These are phyloP conservation scores for Phthorimaea operculella DNA, from an alignment of 1,140 invertebrate genomes.

Conservation along the genomic window DNA sequence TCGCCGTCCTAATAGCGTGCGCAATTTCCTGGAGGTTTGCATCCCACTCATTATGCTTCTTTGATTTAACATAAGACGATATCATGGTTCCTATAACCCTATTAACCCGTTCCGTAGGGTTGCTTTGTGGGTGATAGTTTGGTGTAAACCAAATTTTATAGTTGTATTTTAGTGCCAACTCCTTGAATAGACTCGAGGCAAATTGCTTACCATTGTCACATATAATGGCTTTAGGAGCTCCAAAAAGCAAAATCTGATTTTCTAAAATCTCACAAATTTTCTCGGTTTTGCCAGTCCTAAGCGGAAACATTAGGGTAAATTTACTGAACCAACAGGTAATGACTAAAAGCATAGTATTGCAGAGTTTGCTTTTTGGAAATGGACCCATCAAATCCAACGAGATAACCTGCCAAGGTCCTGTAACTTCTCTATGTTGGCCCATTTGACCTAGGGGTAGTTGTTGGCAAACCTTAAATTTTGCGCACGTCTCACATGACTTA, in stretches of 20 bases:
- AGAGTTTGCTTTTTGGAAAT: conserved; percentile 20
- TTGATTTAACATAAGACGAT: background rate
- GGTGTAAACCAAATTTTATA: background rate
- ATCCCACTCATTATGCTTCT: conserved; percentile 8
- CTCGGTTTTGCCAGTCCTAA: conserved; percentile 15
- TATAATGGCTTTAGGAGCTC: conserved; percentile 14
- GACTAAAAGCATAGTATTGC: conserved; percentile 24
- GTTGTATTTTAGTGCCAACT: conserved; percentile 3
- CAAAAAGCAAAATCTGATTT: conserved; percentile 16
- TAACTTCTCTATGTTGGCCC: conserved; percentile 21
- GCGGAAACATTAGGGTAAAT: conserved; percentile 20
- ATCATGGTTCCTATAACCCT: conserved; percentile 4
- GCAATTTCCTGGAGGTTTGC: background rate
- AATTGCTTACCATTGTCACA: conserved; percentile 26
- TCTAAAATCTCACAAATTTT: conserved; percentile 1
- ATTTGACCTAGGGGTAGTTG: conserved; percentile 14
- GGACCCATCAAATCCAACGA: conserved; percentile 22
- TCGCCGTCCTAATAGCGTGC: conserved; percentile 4
- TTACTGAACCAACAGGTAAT: conserved; percentile 24
- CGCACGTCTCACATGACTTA: conserved; percentile 13
- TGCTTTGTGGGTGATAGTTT: background rate
- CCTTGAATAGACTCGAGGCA: conserved; percentile 20
- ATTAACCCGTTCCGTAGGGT: conserved; percentile 8
- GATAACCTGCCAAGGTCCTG: conserved; percentile 19
- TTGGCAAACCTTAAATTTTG: conserved; percentile 15